Conservation (phyloP, 1,140 invertebrate species). For the Drosophila ironensis region DNA sequence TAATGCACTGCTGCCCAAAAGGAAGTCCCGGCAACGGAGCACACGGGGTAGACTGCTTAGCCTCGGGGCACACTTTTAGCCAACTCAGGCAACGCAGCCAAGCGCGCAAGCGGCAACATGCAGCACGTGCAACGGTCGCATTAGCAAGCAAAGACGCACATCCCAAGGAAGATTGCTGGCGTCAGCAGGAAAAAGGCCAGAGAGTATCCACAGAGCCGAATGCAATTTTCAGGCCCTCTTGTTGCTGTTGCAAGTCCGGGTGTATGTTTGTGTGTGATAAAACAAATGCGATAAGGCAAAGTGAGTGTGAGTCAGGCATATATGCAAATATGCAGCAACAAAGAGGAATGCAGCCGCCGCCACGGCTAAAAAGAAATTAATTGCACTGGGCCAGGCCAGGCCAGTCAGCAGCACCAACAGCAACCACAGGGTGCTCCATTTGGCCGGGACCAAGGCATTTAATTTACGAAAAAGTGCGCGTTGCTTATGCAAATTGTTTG, state of each 20-base stretch:
- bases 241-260: slow-evolving; percentile 1
- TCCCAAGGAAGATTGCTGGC: slow-evolving; percentile 48
- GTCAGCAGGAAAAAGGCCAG: slow-evolving; percentile 44
- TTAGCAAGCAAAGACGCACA: slow-evolving; percentile 32
- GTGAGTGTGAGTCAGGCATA: slow-evolving; percentile 73
- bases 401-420: slow-evolving; percentile 26
- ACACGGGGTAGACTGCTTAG: slow-evolving; percentile 63
- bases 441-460: slow-evolving; percentile 66
- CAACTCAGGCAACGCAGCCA: slow-evolving; percentile 27
- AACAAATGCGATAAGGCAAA: slow-evolving; percentile 77
- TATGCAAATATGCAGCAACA: slow-evolving; percentile 75
- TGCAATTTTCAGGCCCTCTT: slow-evolving; percentile 62
- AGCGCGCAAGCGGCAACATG: slow-evolving; percentile 34
- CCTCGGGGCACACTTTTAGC: slow-evolving; percentile 70
- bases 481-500: slow-evolving; percentile 80
- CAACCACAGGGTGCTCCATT: slow-evolving; percentile 75
- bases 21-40: slow-evolving; percentile 42
- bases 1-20: slow-evolving; percentile 48
- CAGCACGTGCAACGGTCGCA: slow-evolving; percentile 65
- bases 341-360: slow-evolving; percentile 74
- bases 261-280: slow-evolving; percentile 61
- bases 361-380: slow-evolving; percentile 79
- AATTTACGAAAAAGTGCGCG: slow-evolving; percentile 80
- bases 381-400: slow-evolving; percentile 64
- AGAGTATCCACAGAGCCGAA: slow-evolving; percentile 48